Evolutionary conservation across 2,888 invertebrate species (phyloP).

Genomic region (Netelia fuscicornis): DNA sequence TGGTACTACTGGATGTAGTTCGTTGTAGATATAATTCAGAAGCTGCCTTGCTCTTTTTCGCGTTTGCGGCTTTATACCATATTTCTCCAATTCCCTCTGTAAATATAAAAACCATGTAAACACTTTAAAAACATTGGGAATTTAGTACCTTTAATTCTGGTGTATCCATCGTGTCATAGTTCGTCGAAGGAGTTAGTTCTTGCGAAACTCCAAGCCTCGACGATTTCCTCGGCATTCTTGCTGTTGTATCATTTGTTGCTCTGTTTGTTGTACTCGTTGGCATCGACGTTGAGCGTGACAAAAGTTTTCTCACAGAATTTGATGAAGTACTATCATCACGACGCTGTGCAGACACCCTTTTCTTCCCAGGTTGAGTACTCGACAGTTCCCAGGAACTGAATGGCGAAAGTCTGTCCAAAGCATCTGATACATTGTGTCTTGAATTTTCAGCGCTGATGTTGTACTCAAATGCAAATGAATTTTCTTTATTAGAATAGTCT

Average conservation of each 20-base stretch:
- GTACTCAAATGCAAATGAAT: constrained; percentile 15
- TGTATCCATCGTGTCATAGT: constrained; percentile 86
- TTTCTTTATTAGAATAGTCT: constrained; percentile 43
- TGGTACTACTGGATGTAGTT: constrained; percentile 85
- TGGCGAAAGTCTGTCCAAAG: constrained; percentile 16
- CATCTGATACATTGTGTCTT: neutral
- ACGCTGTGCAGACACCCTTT: neutral
- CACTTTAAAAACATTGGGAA: constrained; percentile 27
- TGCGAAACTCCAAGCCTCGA: constrained; percentile 44
- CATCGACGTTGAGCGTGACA: constrained; percentile 59
- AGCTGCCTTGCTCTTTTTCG: constrained; percentile 86
- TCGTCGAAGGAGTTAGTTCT: constrained; percentile 85
- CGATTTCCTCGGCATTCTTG: constrained; percentile 34
- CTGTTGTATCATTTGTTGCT: neutral
- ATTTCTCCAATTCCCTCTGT: constrained; percentile 86
- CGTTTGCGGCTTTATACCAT: constrained; percentile 86
- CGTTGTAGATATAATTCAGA: constrained; percentile 86
- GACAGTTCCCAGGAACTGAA: constrained; percentile 2
- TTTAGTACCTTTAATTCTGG: constrained; percentile 86
- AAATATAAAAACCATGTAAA: constrained; percentile 44
- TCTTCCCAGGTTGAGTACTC: constrained; percentile 19
- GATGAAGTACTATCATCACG: constrained; percentile 5
- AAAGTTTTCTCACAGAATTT: constrained; percentile 37
- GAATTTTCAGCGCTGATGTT: neutral
- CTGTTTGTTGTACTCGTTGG: constrained; percentile 38